A percentile compares a stretch with the other conserved stretches of the same genome.
phyloP scores from a whole-genome alignment of 1,140 invertebrate species.

The Druon quercuslanigerum region DNA sequence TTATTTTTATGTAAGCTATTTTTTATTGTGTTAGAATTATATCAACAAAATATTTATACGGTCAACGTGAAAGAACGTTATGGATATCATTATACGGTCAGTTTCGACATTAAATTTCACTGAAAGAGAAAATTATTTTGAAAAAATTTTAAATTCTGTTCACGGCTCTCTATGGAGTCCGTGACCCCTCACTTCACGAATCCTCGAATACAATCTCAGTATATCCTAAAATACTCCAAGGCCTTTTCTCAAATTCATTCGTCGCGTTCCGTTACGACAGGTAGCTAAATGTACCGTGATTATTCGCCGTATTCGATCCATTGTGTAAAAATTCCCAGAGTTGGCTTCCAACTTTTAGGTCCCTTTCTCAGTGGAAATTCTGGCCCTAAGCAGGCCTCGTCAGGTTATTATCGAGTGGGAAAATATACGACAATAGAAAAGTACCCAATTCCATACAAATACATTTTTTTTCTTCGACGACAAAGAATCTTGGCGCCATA shows the following conservation, averaged over 20 bases:
- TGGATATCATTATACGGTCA: not conserved
- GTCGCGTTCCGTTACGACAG: conserved; percentile 1
- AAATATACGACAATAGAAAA: conserved; percentile 21
- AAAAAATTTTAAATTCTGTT: not conserved
- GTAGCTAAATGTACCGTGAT: conserved; percentile 12
- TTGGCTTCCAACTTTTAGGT: conserved; percentile 28
- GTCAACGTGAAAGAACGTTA: not conserved
- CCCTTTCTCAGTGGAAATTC: conserved; percentile 15
- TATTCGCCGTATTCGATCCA: conserved; percentile 9
- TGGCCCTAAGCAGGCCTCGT: not conserved
- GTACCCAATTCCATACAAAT: conserved; percentile 10
- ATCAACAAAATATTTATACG: not conserved
- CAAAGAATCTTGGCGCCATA: conserved; percentile 19
- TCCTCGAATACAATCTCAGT: conserved; percentile 8
- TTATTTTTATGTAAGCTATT: too few species aligned
- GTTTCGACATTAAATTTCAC: not conserved
- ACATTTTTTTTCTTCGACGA: not conserved
- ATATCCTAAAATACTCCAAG: conserved; percentile 28
- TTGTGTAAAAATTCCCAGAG: conserved; percentile 15
- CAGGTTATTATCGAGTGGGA: conserved; percentile 20
- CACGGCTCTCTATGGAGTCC: conserved; percentile 1
- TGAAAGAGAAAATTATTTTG: not conserved
- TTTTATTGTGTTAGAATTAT: not conserved
- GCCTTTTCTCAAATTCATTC: conserved; percentile 12
- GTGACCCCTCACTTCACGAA: conserved; percentile 9